Conservation (phyloP, 2,113 vertebrate species). For the Perognathus longimembris region DNA sequence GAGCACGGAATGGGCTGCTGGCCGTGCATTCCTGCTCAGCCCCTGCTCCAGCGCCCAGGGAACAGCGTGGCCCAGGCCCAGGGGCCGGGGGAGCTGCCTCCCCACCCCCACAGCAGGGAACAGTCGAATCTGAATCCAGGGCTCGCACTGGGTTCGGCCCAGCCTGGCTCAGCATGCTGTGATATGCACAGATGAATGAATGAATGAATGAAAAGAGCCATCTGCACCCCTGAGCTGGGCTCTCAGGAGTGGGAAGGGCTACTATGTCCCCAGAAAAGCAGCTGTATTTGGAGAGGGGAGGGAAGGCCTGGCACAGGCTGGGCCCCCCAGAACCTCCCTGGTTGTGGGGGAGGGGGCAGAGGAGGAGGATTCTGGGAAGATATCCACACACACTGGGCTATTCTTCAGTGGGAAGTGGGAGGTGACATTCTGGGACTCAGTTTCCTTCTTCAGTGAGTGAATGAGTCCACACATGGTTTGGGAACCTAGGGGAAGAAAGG, state of each 20-base stretch:
- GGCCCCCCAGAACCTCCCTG: no score
- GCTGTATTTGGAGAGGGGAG: background rate
- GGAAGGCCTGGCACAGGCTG: fast-evolving
- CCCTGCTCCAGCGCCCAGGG: background rate
- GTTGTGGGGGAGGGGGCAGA: no score
- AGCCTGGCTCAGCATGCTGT: background rate
- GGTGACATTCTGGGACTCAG: background rate
- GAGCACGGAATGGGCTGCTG: background rate
- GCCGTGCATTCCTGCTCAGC: background rate
- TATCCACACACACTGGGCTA: no score
- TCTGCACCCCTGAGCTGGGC: background rate
- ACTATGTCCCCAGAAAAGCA: background rate
- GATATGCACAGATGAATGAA: background rate
- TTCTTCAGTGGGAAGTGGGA: no score
- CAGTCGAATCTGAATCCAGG: fast-evolving
- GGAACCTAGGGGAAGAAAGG: background rate
- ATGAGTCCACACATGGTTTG: background rate
- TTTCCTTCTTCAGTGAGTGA: background rate
- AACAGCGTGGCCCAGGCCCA: background rate
- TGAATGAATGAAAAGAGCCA: background rate
- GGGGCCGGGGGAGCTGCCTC: background rate
- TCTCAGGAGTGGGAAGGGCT: background rate
- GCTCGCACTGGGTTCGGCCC: background rate
- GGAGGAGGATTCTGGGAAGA: no score
- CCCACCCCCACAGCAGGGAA: fast-evolving